Evolutionary conservation across 1,140 invertebrate genomes (phyloP).

Genomic region (Platyscapa corneri): DNA sequence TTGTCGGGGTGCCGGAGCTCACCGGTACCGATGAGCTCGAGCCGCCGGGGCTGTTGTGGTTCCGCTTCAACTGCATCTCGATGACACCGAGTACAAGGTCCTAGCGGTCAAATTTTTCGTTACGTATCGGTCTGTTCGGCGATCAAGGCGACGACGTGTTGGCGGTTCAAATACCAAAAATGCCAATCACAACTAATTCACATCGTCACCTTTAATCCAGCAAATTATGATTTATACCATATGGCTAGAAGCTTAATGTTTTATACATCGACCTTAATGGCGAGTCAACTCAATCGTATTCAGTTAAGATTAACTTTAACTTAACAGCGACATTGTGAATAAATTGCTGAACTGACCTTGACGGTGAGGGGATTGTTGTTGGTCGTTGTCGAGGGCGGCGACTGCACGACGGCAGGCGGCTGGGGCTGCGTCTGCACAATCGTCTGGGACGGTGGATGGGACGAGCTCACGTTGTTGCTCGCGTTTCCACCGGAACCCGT

Average conservation of each 20-base stretch:
- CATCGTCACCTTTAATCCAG: no score
- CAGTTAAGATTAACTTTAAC: no score
- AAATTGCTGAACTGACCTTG: slow-evolving; percentile 61
- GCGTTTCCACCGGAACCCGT: slow-evolving; percentile 51
- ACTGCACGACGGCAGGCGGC: slow-evolving; percentile 70
- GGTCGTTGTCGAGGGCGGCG: slow-evolving; percentile 71
- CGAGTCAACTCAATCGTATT: no score
- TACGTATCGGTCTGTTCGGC: no score
- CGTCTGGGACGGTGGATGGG: slow-evolving; percentile 56
- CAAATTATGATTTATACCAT: no score
- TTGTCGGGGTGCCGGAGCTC: slow-evolving; percentile 77
- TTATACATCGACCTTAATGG: no score
- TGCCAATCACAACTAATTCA: no score
- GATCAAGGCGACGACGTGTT: no score
- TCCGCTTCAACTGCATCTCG: slow-evolving; percentile 82
- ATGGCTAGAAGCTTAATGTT: no score
- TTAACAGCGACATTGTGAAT: no score
- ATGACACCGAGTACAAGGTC: slow-evolving; percentile 86
- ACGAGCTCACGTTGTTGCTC: slow-evolving; percentile 60
- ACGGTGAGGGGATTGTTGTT: slow-evolving; percentile 79
- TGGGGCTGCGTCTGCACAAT: slow-evolving; percentile 63
- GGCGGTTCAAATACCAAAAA: no score
- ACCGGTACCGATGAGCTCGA: slow-evolving; percentile 62
- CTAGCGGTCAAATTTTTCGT: background rate
- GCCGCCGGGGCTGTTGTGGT: slow-evolving; percentile 72